A percentile compares a stretch with the other conserved stretches of the same genome.
Conservation (phyloP, 2,113 vertebrate genomes). For the Pteruthius melanotis region DNA sequence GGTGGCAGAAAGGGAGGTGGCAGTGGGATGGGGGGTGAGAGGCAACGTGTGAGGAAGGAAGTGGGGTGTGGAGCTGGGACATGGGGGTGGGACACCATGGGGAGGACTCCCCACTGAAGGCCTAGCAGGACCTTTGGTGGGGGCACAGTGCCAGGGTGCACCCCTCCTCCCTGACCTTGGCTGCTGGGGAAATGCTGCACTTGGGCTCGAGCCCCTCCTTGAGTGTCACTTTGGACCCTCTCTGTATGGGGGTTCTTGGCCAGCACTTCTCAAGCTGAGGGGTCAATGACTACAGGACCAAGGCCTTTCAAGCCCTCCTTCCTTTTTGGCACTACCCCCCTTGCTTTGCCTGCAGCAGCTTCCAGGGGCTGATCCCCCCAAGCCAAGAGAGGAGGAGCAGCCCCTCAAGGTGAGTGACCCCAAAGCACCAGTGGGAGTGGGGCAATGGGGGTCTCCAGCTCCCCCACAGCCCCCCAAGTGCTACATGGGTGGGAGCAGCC, state of each 20-base stretch:
- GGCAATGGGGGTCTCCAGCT: background rate
- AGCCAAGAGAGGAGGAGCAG: background rate
- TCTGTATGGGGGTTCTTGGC: background rate
- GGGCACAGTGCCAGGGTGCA: too few relatives aligned
- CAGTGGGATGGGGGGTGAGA: background rate
- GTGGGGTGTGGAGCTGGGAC: background rate
- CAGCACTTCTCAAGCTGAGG: background rate
- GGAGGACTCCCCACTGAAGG: background rate
- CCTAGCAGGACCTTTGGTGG: background rate
- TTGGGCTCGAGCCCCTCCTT: background rate
- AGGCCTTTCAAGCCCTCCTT: background rate
- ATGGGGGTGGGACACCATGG: background rate
- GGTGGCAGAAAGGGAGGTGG: too few relatives aligned
- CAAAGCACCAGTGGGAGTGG: background rate
- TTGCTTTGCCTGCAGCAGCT: background rate
- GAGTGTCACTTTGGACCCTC: background rate
- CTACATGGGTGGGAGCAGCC: background rate
- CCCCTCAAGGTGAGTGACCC: background rate
- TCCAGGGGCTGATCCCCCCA: background rate
- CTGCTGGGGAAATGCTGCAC: background rate
- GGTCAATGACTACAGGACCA: rapidly evolving
- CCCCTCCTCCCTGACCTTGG: background rate
- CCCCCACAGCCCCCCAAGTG: background rate
- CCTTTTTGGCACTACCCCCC: too few relatives aligned
- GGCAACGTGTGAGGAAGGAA: background rate